Conservation (phyloP, 2,888 invertebrate genomes). For the Lepeophtheirus nordmannii region DNA sequence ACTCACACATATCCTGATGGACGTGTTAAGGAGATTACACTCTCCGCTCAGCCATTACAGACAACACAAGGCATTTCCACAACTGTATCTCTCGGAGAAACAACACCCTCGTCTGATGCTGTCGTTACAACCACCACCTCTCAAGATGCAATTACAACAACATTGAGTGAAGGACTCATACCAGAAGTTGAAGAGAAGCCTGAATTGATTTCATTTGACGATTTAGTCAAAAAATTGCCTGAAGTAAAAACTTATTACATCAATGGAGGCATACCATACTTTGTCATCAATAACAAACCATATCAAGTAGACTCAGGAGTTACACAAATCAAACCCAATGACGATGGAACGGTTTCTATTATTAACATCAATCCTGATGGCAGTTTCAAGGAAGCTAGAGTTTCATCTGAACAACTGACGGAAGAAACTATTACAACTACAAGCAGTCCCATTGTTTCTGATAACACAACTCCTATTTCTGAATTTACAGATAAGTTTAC, state of each 20-base stretch:
- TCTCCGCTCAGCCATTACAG: too few species aligned
- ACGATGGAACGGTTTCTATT: background rate
- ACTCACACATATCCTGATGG: too few species aligned
- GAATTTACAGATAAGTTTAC: background rate
- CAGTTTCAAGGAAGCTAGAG: background rate
- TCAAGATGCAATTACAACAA: too few species aligned
- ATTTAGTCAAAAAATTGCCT: background rate
- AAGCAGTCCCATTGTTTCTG: background rate
- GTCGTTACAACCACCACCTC: too few species aligned
- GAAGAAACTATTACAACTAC: background rate
- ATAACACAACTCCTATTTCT: background rate
- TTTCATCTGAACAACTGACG: background rate
- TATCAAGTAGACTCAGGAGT: background rate
- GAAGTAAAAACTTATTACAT: background rate
- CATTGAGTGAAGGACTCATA: too few species aligned
- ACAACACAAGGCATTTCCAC: too few species aligned
- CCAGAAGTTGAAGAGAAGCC: background rate
- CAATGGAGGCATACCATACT: background rate
- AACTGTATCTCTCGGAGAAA: too few species aligned
- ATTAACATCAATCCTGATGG: background rate
- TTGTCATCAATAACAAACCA: background rate
- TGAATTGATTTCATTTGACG: background rate
- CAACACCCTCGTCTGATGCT: too few species aligned
- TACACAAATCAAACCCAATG: background rate
- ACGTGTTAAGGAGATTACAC: too few species aligned